A percentile compares a stretch with the other conserved stretches of the same genome.
phyloP scores from a whole-genome alignment of 2,888 invertebrate genomes.

The Yponomeuta plumbellus region DNA sequence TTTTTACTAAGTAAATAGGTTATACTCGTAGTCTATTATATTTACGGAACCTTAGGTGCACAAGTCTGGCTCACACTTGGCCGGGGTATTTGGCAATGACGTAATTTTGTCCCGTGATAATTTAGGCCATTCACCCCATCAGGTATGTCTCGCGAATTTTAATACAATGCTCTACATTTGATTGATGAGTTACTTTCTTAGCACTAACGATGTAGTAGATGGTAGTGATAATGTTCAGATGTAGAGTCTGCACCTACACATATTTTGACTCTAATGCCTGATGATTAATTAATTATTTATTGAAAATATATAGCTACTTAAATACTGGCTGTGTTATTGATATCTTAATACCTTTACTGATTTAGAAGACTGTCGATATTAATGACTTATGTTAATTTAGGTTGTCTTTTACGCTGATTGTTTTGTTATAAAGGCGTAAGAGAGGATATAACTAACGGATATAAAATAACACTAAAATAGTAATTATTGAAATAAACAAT shows the following conservation, averaged over 20 bases:
- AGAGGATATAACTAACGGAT: too few relatives aligned
- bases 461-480: too few relatives aligned
- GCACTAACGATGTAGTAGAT: background rate
- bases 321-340: too few relatives aligned
- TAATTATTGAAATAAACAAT: too few relatives aligned
- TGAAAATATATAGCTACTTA: background rate
- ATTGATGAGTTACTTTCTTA: slow-evolving; percentile 5
- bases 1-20: too few relatives aligned
- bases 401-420: too few relatives aligned
- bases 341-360: too few relatives aligned
- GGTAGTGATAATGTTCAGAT: background rate
- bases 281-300: background rate
- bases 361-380: too few relatives aligned
- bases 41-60: background rate
- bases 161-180: slow-evolving; percentile 8
- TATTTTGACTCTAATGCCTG: background rate
- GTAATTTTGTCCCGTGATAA: background rate
- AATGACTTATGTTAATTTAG: too few relatives aligned
- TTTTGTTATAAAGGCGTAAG: too few relatives aligned
- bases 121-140: background rate
- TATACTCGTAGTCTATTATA: too few relatives aligned
- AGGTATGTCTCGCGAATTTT: background rate
- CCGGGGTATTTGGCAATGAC: background rate
- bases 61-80: background rate
- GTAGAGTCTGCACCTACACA: background rate